phyloP scores from a whole-genome alignment of 92 coral and sea anemone genomes.

The Porites divaricata region DNA sequence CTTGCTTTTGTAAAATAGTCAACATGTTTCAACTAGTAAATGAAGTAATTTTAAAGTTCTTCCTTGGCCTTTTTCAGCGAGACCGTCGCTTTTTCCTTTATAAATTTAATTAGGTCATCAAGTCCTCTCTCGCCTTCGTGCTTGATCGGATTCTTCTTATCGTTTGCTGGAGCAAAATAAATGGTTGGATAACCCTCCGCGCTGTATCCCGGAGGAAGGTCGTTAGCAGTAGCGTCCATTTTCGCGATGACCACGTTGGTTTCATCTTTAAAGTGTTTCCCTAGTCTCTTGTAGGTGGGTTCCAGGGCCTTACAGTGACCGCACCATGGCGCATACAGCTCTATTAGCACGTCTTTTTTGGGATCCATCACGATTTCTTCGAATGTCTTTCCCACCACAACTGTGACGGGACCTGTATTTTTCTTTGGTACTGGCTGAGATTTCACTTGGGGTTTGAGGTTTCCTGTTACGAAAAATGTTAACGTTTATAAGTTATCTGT shows the following conservation, averaged over 20 bases:
- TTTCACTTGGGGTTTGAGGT: constrained; percentile 83
- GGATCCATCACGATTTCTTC: constrained; percentile 88
- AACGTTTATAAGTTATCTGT: not conserved
- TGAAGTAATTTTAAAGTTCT: constrained; percentile 67
- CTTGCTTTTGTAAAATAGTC: not conserved
- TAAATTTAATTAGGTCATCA: constrained; percentile 81
- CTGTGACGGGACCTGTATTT: constrained; percentile 85
- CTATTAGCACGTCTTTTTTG: constrained; percentile 91
- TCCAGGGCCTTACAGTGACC: constrained; percentile 93
- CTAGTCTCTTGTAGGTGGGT: constrained; percentile 87
- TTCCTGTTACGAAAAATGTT: constrained; percentile 49
- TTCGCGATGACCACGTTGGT: constrained; percentile 90
- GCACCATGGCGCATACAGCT: constrained; percentile 97
- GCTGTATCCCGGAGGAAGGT: constrained; percentile 64
- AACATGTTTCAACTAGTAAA: not conserved
- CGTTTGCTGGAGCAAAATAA: constrained; percentile 84
- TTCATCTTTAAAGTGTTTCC: constrained; percentile 80
- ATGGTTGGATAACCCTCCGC: constrained; percentile 94
- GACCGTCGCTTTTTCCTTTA: constrained; percentile 87
- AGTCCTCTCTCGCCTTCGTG: constrained; percentile 85
- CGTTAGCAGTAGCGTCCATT: constrained; percentile 94
- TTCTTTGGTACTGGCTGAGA: constrained; percentile 94
- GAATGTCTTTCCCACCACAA: constrained; percentile 94
- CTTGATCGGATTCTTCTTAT: constrained; percentile 83
- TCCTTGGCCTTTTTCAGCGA: constrained; percentile 68